phyloP scores from a whole-genome alignment of 2,797 vertebrate genomes.

The Propithecus deckenii region DNA sequence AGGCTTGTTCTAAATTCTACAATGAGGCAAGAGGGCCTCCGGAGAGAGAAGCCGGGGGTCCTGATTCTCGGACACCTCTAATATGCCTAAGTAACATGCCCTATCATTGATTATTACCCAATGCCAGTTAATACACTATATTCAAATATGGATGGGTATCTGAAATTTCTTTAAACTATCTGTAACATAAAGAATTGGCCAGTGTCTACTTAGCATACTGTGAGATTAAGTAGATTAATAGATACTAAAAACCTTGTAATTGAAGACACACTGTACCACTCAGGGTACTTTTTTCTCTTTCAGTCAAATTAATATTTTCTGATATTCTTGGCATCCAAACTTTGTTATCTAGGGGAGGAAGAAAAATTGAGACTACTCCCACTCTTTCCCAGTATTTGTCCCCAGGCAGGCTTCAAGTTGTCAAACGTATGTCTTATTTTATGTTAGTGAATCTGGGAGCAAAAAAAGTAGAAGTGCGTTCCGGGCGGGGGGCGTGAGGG shows the following conservation, averaged over 20 bases:
- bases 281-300: neutral
- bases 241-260: neutral
- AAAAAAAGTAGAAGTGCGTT: neutral
- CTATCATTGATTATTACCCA: neutral
- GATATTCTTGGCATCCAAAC: neutral
- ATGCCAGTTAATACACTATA: neutral
- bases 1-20: constrained; percentile 7
- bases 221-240: neutral
- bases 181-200: neutral
- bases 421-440: neutral
- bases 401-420: neutral
- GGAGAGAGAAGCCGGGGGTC: neutral
- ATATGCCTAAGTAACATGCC: neutral
- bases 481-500: neutral
- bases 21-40: neutral
- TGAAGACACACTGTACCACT: neutral
- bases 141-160: neutral
- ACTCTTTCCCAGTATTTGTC: neutral
- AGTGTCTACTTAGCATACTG: neutral
- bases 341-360: neutral
- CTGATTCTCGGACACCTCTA: neutral
- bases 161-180: neutral
- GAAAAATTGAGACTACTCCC: neutral
- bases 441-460: neutral
- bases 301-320: neutral